Base-by-base conservation (phyloP, 2,113 vertebrate genomes). In the Acrocephalus arundinaceus region DNA sequence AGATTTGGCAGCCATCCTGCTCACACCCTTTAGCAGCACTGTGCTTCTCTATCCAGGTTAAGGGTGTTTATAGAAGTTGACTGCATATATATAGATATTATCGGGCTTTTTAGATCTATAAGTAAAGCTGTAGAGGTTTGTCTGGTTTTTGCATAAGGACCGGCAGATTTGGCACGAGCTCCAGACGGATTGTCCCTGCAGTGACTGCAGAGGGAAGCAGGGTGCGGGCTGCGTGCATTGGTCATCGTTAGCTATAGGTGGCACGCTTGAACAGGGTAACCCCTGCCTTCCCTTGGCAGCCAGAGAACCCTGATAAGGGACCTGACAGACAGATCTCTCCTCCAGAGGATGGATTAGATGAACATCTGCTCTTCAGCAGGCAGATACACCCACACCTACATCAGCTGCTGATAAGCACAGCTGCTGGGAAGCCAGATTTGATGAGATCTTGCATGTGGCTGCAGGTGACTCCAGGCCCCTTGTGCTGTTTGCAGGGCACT, bases 181-280 rank as follows among this genome's bases (percentile, higher is more conserved):
- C 11, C 48, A 7, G 1, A 2, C 4, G 4, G 10, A 0, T 2
- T 63, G 45, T 13, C 35, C 27, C 70, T 41, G 55, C 46, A 0
- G 35, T 33, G 66, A 8, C 78, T 39, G 61, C 62, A 7, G 70
- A 73, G 41, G 49, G 33, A 8, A 57, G 78, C 21, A 13, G n/a
- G 59, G 7, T 13, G 65, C 2, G 3, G n/a, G 59, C 7, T 13
- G 65, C 2, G 3, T 46, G 87, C 84, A 59, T 35, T 14, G 49
- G 73, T 33, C 46, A 0, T 1, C 21, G 7, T 18, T 11, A 79
- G 66, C 92, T 52, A 49, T 35, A 91, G 93, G 81, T 68, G 87
- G 90, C 95, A 91, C 0, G 1, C 63, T 85, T 49, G 39, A 82
- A 55, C 8, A 79, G 71, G 45, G 35, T 10, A 63, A 71, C 2